phyloP scores from a whole-genome alignment of 2,888 invertebrate genomes.

The Pyrocoelia pectoralis region DNA sequence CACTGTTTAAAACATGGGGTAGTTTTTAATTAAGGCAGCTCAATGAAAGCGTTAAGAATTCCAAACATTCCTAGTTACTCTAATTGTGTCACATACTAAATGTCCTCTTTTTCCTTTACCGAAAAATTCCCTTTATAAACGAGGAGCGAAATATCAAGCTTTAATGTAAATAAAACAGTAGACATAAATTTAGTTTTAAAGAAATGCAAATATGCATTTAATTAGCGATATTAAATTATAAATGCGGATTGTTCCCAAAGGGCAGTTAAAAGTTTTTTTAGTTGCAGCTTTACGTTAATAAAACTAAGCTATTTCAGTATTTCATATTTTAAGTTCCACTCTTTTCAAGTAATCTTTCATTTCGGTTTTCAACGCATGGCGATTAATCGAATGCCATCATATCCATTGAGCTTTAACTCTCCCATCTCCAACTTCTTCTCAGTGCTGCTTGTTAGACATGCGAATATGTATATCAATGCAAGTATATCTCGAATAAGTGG shows the following conservation, averaged over 20 bases:
- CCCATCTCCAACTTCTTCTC: too few species aligned
- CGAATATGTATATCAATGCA: too few species aligned
- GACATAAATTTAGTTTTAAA: constrained; percentile 25
- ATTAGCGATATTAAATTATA: constrained; percentile 59
- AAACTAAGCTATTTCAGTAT: too few species aligned
- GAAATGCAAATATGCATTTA: constrained; percentile 58
- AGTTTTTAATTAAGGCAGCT: constrained; percentile 62
- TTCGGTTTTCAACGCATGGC: too few species aligned
- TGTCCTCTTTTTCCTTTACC: constrained; percentile 22
- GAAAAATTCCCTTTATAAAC: background rate
- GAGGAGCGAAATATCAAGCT: constrained; percentile 1
- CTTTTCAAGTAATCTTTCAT: too few species aligned
- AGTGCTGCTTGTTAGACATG: too few species aligned
- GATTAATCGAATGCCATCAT: too few species aligned
- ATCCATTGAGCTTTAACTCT: too few species aligned
- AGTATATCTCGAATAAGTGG: too few species aligned
- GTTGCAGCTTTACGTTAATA: too few species aligned
- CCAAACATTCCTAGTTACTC: constrained; percentile 53
- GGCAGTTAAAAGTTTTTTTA: background rate
- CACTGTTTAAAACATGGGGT: constrained; percentile 45
- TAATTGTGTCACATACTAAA: constrained; percentile 34
- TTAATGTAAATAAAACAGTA: constrained; percentile 7
- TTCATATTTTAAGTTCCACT: too few species aligned
- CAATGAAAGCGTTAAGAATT: constrained; percentile 60
- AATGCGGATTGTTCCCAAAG: constrained; percentile 49